A percentile compares a stretch with the other conserved stretches of the same genome.
phyloP scores from a whole-genome alignment of 2,888 invertebrate species.

The Metalampra italica region DNA sequence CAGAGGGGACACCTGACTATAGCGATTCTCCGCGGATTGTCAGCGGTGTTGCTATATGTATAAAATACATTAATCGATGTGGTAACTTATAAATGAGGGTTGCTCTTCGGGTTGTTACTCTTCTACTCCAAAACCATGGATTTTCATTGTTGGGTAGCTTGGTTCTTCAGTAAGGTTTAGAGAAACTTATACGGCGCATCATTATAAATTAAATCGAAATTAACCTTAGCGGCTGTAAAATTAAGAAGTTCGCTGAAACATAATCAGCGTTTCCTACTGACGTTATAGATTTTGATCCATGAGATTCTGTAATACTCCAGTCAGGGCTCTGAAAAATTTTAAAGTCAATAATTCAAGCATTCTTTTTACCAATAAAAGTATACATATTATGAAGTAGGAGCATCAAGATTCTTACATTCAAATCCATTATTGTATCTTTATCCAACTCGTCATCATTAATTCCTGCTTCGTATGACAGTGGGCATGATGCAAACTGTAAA shows the following conservation, averaged over 20 bases:
- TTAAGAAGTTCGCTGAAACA: constrained; percentile 38
- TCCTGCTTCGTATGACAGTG: constrained; percentile 49
- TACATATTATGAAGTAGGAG: not conserved
- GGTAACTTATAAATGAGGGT: no score
- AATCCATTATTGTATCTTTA: constrained; percentile 24
- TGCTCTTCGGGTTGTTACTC: no score
- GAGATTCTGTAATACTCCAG: constrained; percentile 58
- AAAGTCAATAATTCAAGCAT: not conserved
- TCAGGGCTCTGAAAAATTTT: constrained; percentile 48
- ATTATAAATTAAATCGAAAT: not conserved
- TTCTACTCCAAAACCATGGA: no score
- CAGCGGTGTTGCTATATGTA: no score
- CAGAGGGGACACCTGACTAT: no score
- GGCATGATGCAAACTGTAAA: constrained; percentile 33
- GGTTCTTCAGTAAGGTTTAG: no score
- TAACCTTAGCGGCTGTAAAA: constrained; percentile 58
- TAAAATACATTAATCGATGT: no score
- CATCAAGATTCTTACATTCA: constrained; percentile 35
- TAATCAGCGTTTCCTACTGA: constrained; percentile 49
- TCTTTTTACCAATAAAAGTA: not conserved
- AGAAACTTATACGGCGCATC: not conserved
- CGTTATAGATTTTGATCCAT: constrained; percentile 60
- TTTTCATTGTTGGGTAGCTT: no score
- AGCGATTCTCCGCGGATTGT: no score
- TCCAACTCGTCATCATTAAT: constrained; percentile 33